These are phyloP conservation scores for Tauraco erythrolophus DNA, from an alignment of 2,113 vertebrate species.

Conservation along the genomic window DNA sequence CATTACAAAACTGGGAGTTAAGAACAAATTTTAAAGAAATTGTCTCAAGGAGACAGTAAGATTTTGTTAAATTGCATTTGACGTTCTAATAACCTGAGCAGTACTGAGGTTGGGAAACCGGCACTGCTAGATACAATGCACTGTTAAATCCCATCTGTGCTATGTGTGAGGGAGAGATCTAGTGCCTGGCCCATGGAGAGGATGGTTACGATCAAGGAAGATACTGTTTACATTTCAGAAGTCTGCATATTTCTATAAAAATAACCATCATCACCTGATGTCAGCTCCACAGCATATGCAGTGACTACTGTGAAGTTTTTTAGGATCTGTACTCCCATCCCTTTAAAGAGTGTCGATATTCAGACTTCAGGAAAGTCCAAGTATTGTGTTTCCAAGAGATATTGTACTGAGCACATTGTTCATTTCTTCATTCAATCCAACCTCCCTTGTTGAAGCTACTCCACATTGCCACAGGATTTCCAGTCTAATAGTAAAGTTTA, in stretches of 20 bases:
- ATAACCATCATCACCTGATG: neutral
- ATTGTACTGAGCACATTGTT: neutral
- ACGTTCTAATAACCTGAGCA: neutral
- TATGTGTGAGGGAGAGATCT: neutral
- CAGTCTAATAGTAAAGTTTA: neutral
- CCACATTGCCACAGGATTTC: neutral
- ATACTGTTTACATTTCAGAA: neutral
- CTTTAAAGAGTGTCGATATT: neutral
- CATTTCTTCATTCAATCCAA: neutral
- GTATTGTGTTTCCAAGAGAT: neutral
- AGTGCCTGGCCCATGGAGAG: neutral
- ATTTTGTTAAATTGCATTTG: neutral
- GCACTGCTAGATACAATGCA: neutral
- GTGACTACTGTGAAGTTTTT: neutral
- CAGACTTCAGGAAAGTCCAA: neutral
- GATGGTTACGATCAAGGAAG: fast-evolving
- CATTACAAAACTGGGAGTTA: neutral
- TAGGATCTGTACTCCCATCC: neutral
- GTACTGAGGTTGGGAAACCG: neutral
- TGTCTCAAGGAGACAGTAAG: neutral
- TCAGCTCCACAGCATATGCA: neutral
- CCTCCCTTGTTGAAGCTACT: neutral
- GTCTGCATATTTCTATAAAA: neutral
- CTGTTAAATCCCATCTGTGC: neutral
- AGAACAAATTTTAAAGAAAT: neutral